phyloP scores from a whole-genome alignment of 53 echinoderm and acorn worm genomes.

The Holothuria leucospilota region DNA sequence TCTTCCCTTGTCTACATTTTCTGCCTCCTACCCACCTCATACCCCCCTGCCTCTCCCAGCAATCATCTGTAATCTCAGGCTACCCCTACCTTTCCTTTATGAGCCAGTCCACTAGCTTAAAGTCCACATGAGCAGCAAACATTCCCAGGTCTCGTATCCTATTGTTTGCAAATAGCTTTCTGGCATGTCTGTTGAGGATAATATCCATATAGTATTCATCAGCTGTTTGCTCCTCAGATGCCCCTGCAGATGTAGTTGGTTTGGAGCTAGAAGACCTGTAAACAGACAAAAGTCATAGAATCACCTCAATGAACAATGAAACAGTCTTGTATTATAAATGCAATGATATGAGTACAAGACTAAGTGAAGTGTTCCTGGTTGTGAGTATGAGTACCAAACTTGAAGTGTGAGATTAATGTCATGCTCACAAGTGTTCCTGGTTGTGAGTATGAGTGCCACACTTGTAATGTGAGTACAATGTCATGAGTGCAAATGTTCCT shows the following conservation, averaged over 20 bases:
- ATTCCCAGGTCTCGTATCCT: constrained; percentile 87
- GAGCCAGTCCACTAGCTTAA: constrained; percentile 84
- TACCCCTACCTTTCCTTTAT: constrained; percentile 86
- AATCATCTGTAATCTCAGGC: too few relatives aligned
- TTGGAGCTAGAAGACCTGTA: constrained; percentile 35
- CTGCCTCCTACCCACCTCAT: neutral
- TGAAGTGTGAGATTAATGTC: too few relatives aligned
- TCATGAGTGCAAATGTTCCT: too few relatives aligned
- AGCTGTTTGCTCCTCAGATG: constrained; percentile 48
- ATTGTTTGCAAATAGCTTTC: constrained; percentile 79
- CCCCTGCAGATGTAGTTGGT: neutral
- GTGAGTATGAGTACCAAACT: too few relatives aligned
- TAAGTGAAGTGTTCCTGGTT: too few relatives aligned
- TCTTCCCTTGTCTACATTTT: neutral
- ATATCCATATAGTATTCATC: constrained; percentile 93
- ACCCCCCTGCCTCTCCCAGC: neutral
- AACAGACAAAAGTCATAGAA: neutral
- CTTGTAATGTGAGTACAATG: too few relatives aligned
- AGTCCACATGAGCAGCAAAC: constrained; percentile 88
- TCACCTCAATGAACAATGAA: neutral
- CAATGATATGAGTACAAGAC: too few relatives aligned
- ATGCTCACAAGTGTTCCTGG: too few relatives aligned
- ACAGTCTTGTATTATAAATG: neutral
- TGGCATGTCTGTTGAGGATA: constrained; percentile 90
- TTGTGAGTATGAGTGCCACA: too few relatives aligned